These are phyloP conservation scores for Antheraea yamamai DNA, from an alignment of 2,888 invertebrate species.

Conservation along the genomic window DNA sequence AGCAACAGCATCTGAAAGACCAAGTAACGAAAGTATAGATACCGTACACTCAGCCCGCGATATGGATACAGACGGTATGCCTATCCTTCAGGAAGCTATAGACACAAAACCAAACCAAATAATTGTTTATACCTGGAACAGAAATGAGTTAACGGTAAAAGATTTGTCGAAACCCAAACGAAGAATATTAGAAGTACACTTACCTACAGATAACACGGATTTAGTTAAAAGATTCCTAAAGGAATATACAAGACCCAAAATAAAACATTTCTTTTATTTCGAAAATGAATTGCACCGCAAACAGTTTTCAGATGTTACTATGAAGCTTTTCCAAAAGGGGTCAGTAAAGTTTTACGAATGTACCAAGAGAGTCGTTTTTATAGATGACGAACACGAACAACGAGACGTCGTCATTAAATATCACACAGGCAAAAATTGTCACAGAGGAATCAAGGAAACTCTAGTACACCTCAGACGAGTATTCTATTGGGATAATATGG, in stretches of 20 bases:
- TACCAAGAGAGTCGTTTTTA: background rate
- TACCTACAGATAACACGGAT: conserved; percentile 31
- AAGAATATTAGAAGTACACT: conserved; percentile 36
- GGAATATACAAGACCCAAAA: conserved; percentile 29
- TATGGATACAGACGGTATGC: conserved; percentile 28
- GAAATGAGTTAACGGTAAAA: conserved; percentile 32
- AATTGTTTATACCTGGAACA: conserved; percentile 31
- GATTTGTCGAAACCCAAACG: conserved; percentile 33
- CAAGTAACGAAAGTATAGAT: too few relatives aligned
- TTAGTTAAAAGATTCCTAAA: conserved; percentile 37
- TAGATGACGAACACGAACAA: conserved; percentile 31
- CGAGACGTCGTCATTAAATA: conserved; percentile 26
- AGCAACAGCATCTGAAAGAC: too few relatives aligned
- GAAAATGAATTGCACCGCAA: conserved; percentile 25
- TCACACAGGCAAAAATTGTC: conserved; percentile 33
- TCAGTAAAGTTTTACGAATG: too few relatives aligned
- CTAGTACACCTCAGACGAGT: conserved; percentile 25
- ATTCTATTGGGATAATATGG: conserved; percentile 34
- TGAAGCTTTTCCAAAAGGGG: background rate
- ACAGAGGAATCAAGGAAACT: conserved; percentile 36
- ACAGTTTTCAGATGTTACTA: conserved; percentile 24
- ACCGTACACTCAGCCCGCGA: too few relatives aligned
- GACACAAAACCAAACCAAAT: conserved; percentile 43
- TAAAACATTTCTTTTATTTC: conserved; percentile 27
- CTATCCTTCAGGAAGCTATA: conserved; percentile 39